Percentiles rank a stretch among this genome's conserved stretches.
These are phyloP conservation scores for Cygnus atratus DNA, from an alignment of 2,113 vertebrate genomes.

Conservation along the genomic window DNA sequence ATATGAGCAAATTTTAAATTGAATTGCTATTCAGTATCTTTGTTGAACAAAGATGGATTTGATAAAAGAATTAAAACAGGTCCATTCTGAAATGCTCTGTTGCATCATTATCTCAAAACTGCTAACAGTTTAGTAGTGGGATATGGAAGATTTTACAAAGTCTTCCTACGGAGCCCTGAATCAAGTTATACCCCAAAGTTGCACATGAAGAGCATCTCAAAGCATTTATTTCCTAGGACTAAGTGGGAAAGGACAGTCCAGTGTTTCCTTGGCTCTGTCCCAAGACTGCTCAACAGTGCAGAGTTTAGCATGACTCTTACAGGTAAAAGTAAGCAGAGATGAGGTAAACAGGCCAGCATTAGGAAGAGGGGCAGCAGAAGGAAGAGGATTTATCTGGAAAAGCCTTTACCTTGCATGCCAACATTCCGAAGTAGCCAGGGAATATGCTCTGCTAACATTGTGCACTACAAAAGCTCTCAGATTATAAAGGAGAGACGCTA, in stretches of 20 bases:
- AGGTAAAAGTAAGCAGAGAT: neutral
- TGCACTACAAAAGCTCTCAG: neutral
- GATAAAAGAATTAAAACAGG: neutral
- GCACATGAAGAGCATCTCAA: neutral
- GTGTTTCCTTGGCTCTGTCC: neutral
- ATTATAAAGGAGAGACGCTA: neutral
- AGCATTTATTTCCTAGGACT: neutral
- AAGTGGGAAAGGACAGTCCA: neutral
- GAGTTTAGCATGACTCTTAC: neutral
- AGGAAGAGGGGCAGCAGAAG: neutral
- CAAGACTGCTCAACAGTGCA: neutral
- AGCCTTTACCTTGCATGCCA: neutral
- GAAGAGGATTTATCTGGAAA: neutral
- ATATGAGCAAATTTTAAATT: neutral
- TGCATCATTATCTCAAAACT: neutral
- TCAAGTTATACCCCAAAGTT: neutral
- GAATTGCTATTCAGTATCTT: neutral
- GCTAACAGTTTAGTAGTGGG: neutral
- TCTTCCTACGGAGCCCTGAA: neutral
- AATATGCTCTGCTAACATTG: neutral
- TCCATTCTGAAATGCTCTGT: neutral
- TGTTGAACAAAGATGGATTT: neutral
- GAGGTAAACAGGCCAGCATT: neutral
- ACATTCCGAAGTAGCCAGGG: neutral
- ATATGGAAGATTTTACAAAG: neutral